Base-by-base conservation (phyloP, 2,797 vertebrate species). In the Rallus crepitans region DNA sequence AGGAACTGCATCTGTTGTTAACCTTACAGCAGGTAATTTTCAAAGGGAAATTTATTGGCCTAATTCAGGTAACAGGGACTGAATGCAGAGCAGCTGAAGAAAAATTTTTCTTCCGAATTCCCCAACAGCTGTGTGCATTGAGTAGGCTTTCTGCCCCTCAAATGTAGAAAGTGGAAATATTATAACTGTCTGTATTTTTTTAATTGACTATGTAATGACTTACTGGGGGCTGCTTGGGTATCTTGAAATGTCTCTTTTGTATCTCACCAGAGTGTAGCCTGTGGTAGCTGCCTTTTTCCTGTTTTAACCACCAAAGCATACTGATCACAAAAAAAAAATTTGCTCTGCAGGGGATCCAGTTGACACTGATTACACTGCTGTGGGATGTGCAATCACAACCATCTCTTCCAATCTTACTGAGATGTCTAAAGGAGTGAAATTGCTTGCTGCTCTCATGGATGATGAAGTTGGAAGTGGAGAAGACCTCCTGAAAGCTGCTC, bases 361-460 rank as follows among this genome's bases (percentile, higher is more conserved):
- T 7, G 99, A 99, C 97, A 99, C 99, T 0, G 99, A 99, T 96
- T 99, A 99, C 97, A 99, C 99, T 0, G 99, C 99, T 2, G 99
- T 99, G 96, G 99, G 99, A 60, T 99, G 99, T 42, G 99, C 99
- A 48, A 99, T 99, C 97, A 99, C 99, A 71, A 99, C 99, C 84
- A 99, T 99, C 96, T 99, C 99, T 70, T 99, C 99, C 94, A 99
- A 99, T 98, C 98, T 99, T 95, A 99, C 99, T 3, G 99, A 99
- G 96, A 99, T 99, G 99, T 99, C 99, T 77, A 99, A 99, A 97
- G 99, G 99, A 2, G 99, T 99, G 94, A 99, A 99, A 97, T 98
- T 99, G 70, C 98, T 99, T 53, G 99, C 99, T 0, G 99, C 99
- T 6, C 98, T 99, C 90, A 99, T 99, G 99, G 99, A 99, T 6